A percentile compares a stretch with the other conserved stretches of the same genome.
Evolutionary conservation across 2,113 vertebrate genomes (phyloP).

Genomic region (Ictalurus furcatus): DNA sequence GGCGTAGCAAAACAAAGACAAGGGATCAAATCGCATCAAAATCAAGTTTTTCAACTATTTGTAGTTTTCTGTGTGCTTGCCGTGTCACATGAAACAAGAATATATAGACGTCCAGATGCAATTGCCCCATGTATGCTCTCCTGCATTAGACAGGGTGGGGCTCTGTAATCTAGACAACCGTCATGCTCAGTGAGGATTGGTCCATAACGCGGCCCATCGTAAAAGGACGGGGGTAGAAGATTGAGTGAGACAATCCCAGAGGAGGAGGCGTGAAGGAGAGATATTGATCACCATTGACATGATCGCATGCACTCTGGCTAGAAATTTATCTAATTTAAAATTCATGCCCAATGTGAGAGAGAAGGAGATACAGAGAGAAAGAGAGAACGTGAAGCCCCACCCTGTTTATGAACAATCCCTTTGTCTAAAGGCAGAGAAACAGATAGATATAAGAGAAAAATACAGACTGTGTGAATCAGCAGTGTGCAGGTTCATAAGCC

Average conservation of each 20-base stretch:
- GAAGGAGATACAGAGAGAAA: not conserved
- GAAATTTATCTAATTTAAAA: conserved; percentile 23
- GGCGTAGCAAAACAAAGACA: conserved; percentile 42
- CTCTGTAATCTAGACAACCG: conserved; percentile 48
- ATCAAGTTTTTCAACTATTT: not conserved
- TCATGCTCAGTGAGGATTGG: conserved; percentile 36
- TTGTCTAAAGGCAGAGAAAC: conserved; percentile 31
- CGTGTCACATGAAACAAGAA: not conserved
- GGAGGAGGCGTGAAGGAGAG: not conserved
- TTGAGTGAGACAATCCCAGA: conserved; percentile 30
- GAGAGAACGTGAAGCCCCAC: not conserved
- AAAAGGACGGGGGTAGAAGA: conserved; percentile 35
- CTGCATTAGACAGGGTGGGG: conserved; percentile 47
- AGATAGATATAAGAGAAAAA: conserved; percentile 8
- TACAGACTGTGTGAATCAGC: not conserved
- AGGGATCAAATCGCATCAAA: not conserved
- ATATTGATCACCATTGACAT: conserved; percentile 42
- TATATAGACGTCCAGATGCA: not conserved
- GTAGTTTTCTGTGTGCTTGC: not conserved
- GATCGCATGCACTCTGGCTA: not conserved
- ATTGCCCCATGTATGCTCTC: not conserved
- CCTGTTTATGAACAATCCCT: conserved; percentile 13
- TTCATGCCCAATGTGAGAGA: conserved; percentile 16
- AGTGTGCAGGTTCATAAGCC: not conserved
- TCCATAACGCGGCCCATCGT: conserved; percentile 26